A percentile compares a stretch with the other conserved stretches of the same genome.
Conservation (phyloP, 2,113 vertebrate genomes). For the Arothron firmamentum region DNA sequence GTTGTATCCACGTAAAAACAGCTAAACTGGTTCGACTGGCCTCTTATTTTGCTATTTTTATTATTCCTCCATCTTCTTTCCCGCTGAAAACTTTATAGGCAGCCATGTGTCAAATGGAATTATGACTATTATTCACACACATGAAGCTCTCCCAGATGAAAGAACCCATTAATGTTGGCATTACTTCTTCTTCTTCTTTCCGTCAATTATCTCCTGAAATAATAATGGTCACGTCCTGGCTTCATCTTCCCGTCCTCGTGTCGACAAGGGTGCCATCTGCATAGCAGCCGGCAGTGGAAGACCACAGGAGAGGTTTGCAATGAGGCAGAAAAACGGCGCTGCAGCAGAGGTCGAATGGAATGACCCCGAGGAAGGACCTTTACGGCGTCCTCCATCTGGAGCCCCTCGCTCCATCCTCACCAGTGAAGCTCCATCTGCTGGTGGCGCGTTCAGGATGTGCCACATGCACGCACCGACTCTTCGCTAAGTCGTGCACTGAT, state of each 20-base stretch:
- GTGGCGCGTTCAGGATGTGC: neutral
- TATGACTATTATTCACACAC: neutral
- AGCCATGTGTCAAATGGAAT: neutral
- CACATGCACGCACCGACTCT: slow-evolving; percentile 7
- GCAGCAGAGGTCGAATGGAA: slow-evolving; percentile 38
- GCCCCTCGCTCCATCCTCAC: slow-evolving; percentile 27
- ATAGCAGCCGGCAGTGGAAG: slow-evolving; percentile 21
- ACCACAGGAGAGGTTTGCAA: slow-evolving; percentile 35
- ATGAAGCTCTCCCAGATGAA: neutral
- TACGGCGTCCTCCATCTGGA: slow-evolving; percentile 45
- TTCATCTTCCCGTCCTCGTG: neutral
- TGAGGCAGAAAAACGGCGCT: slow-evolving; percentile 56
- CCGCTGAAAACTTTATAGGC: too few relatives aligned
- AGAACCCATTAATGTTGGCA: neutral
- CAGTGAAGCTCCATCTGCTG: slow-evolving; percentile 22
- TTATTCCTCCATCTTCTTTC: neutral
- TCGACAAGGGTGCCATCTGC: slow-evolving; percentile 21
- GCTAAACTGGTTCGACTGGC: too few relatives aligned
- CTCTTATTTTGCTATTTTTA: too few relatives aligned
- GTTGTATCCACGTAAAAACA: too few relatives aligned
- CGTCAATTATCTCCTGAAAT: slow-evolving; percentile 13
- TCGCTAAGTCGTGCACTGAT: neutral
- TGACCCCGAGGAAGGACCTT: slow-evolving; percentile 46
- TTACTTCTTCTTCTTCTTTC: neutral
- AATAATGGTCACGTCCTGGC: neutral